These are phyloP conservation scores for Adoxophyes honmai DNA, from an alignment of 1,140 invertebrate species.

Conservation along the genomic window DNA sequence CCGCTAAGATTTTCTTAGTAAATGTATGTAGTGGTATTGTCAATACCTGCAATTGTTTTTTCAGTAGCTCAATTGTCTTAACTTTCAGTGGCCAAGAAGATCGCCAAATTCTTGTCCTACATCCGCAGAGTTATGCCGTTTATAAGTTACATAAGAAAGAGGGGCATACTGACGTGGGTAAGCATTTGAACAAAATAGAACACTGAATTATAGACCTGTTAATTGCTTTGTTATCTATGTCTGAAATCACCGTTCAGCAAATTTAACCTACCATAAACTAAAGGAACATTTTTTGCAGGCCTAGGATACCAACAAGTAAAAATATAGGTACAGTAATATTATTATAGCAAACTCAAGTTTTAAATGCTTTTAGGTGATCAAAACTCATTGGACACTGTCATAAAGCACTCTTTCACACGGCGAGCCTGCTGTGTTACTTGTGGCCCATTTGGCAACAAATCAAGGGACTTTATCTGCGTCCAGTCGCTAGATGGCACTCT, in stretches of 20 bases:
- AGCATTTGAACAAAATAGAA: slow-evolving; percentile 18
- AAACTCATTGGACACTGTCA: slow-evolving; percentile 78
- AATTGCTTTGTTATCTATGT: too few relatives aligned
- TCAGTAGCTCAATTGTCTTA: too few relatives aligned
- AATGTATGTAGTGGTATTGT: too few relatives aligned
- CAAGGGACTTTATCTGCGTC: slow-evolving; percentile 90
- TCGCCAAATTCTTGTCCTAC: slow-evolving; percentile 57
- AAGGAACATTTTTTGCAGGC: too few relatives aligned
- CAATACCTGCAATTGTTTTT: too few relatives aligned
- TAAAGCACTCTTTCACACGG: slow-evolving; percentile 82
- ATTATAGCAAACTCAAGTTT: too few relatives aligned
- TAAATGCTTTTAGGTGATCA: slow-evolving; percentile 77
- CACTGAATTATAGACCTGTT: too few relatives aligned
- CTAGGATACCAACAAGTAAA: too few relatives aligned
- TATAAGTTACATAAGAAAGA: slow-evolving; percentile 46
- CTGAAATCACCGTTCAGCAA: too few relatives aligned
- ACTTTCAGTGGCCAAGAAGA: slow-evolving; percentile 47
- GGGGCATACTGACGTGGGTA: slow-evolving; percentile 57
- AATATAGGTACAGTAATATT: too few relatives aligned
- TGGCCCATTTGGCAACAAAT: slow-evolving; percentile 89
- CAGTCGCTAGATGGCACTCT: slow-evolving; percentile 91
- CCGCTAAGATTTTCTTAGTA: too few relatives aligned
- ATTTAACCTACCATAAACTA: too few relatives aligned
- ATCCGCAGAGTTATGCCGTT: slow-evolving; percentile 54
- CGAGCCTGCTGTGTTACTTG: slow-evolving; percentile 82